phyloP scores from a whole-genome alignment of 2,797 vertebrate genomes.

The Phrynocephalus vlangalii region DNA sequence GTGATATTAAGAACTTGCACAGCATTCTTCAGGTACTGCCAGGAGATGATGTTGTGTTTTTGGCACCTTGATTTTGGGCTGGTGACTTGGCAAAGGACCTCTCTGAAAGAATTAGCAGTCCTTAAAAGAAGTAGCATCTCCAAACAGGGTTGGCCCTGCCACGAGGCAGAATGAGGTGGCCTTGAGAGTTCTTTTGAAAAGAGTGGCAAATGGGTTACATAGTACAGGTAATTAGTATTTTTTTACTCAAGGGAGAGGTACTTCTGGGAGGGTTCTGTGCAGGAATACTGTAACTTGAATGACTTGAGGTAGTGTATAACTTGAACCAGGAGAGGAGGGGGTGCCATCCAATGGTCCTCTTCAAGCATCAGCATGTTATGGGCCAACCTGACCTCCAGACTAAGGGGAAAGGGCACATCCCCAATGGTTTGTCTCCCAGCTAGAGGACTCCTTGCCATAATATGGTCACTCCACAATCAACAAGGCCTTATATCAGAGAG shows the following conservation, averaged over 20 bases:
- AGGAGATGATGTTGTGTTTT: background rate
- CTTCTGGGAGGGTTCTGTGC: too few species aligned
- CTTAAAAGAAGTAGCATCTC: background rate
- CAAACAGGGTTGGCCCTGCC: background rate
- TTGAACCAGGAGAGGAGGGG: too few species aligned
- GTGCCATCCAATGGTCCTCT: too few species aligned
- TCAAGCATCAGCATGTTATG: too few species aligned
- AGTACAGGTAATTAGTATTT: too few species aligned
- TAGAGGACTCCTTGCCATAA: background rate
- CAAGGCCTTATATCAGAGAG: background rate
- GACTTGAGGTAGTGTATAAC: too few species aligned
- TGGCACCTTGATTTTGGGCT: background rate
- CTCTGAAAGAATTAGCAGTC: too few species aligned
- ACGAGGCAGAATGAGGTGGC: background rate
- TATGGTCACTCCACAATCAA: background rate
- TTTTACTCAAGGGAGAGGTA: too few species aligned
- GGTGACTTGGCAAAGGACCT: background rate
- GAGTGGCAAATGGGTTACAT: background rate
- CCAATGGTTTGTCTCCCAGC: background rate
- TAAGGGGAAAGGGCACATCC: background rate
- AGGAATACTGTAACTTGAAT: too few species aligned
- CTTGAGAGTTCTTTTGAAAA: background rate
- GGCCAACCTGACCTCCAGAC: background rate
- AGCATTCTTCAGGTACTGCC: conserved; percentile 82
- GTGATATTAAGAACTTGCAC: conserved; percentile 74